phyloP scores from a whole-genome alignment of 2,797 vertebrate genomes.

The Tachyglossus aculeatus region DNA sequence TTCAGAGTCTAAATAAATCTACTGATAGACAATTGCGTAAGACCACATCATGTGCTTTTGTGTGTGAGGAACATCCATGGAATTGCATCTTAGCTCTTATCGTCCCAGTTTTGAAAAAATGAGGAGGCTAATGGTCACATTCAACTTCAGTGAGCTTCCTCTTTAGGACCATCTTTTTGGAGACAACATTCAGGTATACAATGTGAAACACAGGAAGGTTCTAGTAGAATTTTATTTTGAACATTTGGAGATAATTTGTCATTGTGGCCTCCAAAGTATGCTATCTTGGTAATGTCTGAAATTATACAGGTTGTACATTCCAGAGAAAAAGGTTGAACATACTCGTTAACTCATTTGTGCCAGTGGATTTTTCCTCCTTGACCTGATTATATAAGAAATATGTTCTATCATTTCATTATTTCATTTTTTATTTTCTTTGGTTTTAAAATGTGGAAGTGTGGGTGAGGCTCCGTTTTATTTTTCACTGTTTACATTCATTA shows the following conservation, averaged over 20 bases:
- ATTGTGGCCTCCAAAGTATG: slow-evolving; percentile 30
- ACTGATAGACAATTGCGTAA: slow-evolving; percentile 41
- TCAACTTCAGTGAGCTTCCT: slow-evolving; percentile 43
- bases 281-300: slow-evolving; percentile 39
- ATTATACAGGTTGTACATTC: slow-evolving; percentile 38
- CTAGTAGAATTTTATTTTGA: slow-evolving; percentile 50
- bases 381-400: too few relatives aligned
- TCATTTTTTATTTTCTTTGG: neutral
- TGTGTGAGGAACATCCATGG: slow-evolving; percentile 21
- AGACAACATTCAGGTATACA: slow-evolving; percentile 31
- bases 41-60: slow-evolving; percentile 20
- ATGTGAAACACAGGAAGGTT: slow-evolving; percentile 27
- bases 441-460: neutral
- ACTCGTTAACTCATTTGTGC: too few relatives aligned
- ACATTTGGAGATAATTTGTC: slow-evolving; percentile 36
- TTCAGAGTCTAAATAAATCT: slow-evolving; percentile 16
- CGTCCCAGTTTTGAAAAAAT: slow-evolving; percentile 49
- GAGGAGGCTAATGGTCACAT: slow-evolving; percentile 36
- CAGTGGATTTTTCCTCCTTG: too few relatives aligned
- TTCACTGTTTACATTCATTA: too few relatives aligned
- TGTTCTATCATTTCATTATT: neutral
- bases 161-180: slow-evolving; percentile 28
- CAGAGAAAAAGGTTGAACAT: slow-evolving; percentile 47
- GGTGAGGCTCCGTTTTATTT: too few relatives aligned
- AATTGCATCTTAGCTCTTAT: slow-evolving; percentile 27